These are phyloP conservation scores for Apis laboriosa DNA, from an alignment of 1,140 invertebrate genomes.

Conservation along the genomic window DNA sequence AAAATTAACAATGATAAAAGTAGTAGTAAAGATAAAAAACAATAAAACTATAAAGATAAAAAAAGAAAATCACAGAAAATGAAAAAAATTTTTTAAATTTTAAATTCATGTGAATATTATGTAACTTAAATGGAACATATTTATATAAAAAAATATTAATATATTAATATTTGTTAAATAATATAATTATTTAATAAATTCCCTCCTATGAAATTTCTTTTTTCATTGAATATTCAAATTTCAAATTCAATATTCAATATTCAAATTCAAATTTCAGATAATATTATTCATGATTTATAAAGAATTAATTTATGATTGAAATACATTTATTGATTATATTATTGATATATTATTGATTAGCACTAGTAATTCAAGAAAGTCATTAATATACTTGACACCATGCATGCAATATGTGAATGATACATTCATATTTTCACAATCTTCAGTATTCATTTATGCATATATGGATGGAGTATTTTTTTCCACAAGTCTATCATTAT, in stretches of 20 bases:
- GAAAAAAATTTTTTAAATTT: neutral
- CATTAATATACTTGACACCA: slow-evolving; percentile 17
- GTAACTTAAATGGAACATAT: neutral
- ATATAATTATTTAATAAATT: neutral
- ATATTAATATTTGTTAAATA: neutral
- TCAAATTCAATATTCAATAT: neutral
- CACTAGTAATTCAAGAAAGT: slow-evolving; percentile 20
- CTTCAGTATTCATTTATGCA: slow-evolving; percentile 3
- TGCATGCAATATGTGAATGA: slow-evolving; percentile 25
- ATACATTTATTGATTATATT: too few species aligned
- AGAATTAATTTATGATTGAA: neutral
- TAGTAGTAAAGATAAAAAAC: neutral
- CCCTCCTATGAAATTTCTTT: neutral
- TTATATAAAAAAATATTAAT: neutral
- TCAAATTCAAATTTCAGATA: neutral
- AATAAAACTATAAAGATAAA: too few species aligned
- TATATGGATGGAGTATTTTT: neutral
- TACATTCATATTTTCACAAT: slow-evolving; percentile 14
- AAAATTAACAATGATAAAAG: neutral
- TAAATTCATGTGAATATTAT: neutral
- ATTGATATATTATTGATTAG: neutral
- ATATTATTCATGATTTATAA: neutral
- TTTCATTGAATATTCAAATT: neutral
- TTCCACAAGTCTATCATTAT: neutral
- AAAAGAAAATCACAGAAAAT: neutral